phyloP scores from a whole-genome alignment of 2,888 invertebrate species.

The Cosmorhoe ocellata region DNA sequence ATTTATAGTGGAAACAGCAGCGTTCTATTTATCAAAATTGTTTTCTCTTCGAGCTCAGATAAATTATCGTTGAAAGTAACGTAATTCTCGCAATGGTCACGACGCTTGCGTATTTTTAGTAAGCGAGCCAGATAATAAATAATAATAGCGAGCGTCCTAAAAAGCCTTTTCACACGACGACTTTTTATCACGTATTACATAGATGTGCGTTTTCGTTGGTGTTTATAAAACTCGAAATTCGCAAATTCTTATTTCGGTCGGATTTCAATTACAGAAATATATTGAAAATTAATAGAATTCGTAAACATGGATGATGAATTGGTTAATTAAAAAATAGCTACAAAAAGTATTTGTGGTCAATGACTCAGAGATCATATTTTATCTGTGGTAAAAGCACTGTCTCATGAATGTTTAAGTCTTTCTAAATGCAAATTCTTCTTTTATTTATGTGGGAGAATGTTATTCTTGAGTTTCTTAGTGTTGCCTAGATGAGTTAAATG shows the following conservation, averaged over 20 bases:
- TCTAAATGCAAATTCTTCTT: constrained; percentile 13
- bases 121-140: neutral
- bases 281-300: too few species aligned
- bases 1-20: constrained; percentile 31
- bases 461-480: neutral
- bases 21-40: constrained; percentile 31
- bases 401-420: constrained; percentile 6
- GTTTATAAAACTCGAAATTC: too few species aligned
- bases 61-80: constrained; percentile 26
- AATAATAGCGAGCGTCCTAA: neutral
- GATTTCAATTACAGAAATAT: too few species aligned
- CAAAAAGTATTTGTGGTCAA: too few species aligned
- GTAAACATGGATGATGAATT: too few species aligned
- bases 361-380: too few species aligned
- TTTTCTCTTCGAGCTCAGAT: constrained; percentile 28
- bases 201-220: too few species aligned
- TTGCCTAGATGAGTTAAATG: too few species aligned
- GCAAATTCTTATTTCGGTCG: too few species aligned
- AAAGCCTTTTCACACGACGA: too few species aligned
- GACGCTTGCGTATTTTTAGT: constrained; percentile 23
- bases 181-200: too few species aligned
- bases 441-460: constrained; percentile 1
- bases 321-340: too few species aligned
- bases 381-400: constrained; percentile 1
- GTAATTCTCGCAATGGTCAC: constrained; percentile 27